A percentile compares a stretch with the other conserved stretches of the same genome.
Evolutionary conservation across 2,797 vertebrate genomes (phyloP).

Genomic region (Eulemur coronatus): DNA sequence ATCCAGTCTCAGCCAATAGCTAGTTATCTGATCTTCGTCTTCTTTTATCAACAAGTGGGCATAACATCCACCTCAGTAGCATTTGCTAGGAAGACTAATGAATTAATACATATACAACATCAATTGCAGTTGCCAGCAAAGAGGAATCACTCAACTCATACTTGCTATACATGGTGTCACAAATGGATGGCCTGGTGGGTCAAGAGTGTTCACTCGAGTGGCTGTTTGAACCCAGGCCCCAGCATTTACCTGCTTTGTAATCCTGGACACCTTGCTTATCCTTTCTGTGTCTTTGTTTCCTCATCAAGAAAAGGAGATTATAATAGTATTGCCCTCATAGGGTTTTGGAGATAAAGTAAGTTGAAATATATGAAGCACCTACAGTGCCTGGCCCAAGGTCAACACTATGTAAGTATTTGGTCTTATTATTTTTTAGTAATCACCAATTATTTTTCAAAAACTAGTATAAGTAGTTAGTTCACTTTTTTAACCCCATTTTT

Average conservation of each 20-base stretch:
- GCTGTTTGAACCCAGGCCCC: not conserved
- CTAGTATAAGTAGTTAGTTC: not conserved
- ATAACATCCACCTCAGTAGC: not conserved
- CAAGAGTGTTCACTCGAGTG: too few relatives aligned
- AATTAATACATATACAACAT: not conserved
- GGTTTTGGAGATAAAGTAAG: not conserved
- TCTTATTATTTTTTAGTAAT: not conserved
- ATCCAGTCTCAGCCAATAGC: not conserved
- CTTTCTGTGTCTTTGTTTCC: not conserved
- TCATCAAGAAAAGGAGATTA: not conserved
- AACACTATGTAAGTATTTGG: not conserved
- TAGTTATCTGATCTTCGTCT: not conserved
- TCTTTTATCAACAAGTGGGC: not conserved
- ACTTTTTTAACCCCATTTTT: not conserved
- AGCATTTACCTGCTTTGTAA: not conserved
- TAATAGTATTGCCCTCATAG: not conserved
- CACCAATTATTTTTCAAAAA: not conserved
- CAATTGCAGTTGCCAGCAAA: not conserved
- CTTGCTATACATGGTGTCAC: not conserved
- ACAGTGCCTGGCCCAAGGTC: not conserved
- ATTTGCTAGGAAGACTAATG: not conserved
- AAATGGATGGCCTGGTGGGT: not conserved
- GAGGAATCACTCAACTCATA: rapidly evolving
- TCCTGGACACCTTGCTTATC: not conserved
- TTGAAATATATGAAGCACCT: not conserved